A percentile compares a stretch with the other conserved stretches of the same genome.
These are phyloP conservation scores for Gryllus bimaculatus DNA, from an alignment of 1,140 invertebrate species.

Conservation along the genomic window DNA sequence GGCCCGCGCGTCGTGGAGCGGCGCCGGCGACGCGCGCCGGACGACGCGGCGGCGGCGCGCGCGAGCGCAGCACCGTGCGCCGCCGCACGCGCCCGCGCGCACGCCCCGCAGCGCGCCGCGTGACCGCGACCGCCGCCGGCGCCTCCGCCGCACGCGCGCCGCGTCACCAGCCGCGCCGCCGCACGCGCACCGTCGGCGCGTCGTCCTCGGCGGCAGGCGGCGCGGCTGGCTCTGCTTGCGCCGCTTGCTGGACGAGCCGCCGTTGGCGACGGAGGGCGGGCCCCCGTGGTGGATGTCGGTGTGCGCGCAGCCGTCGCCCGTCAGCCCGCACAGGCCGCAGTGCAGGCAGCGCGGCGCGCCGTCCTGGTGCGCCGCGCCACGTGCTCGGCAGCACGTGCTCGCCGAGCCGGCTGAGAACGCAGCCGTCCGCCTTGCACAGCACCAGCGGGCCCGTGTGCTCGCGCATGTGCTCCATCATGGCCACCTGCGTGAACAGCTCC, in stretches of 20 bases:
- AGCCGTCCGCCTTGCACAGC: slow-evolving; percentile 31
- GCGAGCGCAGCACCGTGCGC: slow-evolving; percentile 23
- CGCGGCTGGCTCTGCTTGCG: slow-evolving; percentile 6
- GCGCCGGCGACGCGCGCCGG: not conserved
- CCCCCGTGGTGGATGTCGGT: not conserved
- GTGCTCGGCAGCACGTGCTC: slow-evolving; percentile 31
- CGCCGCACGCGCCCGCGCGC: slow-evolving; percentile 37
- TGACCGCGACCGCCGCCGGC: not conserved
- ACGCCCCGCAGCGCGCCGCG: slow-evolving; percentile 30
- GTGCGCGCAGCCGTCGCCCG: slow-evolving; percentile 3
- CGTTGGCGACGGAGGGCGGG: not conserved
- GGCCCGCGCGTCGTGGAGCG: not conserved
- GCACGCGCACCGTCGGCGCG: slow-evolving; percentile 19
- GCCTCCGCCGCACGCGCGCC: slow-evolving; percentile 4
- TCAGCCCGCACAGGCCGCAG: not conserved
- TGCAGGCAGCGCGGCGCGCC: slow-evolving; percentile 26
- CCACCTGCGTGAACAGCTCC: slow-evolving; percentile 33
- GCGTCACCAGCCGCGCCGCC: slow-evolving; percentile 22
- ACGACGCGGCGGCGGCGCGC: not conserved
- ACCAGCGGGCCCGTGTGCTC: slow-evolving; percentile 33
- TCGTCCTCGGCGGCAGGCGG: slow-evolving; percentile 14
- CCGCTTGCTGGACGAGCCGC: slow-evolving; percentile 16
- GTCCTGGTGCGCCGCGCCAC: slow-evolving; percentile 27
- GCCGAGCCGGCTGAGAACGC: slow-evolving; percentile 30
- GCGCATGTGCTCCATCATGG: slow-evolving; percentile 41